Evolutionary conservation across 2,797 vertebrate genomes (phyloP).

Genomic region (Leptatherina wallacei): DNA sequence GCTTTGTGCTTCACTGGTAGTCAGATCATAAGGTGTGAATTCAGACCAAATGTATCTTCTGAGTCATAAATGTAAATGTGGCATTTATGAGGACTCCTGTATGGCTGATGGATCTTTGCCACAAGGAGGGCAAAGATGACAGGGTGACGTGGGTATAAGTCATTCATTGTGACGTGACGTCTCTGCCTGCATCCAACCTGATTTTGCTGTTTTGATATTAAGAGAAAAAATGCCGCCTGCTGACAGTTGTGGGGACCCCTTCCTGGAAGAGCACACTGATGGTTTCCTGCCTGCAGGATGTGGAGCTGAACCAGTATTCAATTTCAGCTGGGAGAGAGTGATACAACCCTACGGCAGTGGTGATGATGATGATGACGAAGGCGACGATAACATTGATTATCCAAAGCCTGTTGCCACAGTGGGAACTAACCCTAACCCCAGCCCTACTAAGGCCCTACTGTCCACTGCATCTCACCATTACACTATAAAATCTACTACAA

Average conservation of each 20-base stretch:
- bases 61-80: slow-evolving; percentile 80
- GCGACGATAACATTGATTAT: slow-evolving; percentile 9
- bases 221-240: slow-evolving; percentile 72
- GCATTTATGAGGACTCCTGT: slow-evolving; percentile 76
- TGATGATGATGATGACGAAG: slow-evolving; percentile 26
- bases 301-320: slow-evolving; percentile 73
- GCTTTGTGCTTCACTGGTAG: slow-evolving; percentile 65
- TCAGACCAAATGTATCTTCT: slow-evolving; percentile 45
- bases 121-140: slow-evolving; percentile 74
- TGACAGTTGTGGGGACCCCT: slow-evolving; percentile 75
- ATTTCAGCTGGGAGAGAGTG: slow-evolving; percentile 71
- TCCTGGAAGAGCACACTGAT: slow-evolving; percentile 64
- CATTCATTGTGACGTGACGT: slow-evolving; percentile 47
- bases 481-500: slow-evolving; percentile 27
- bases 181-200: slow-evolving; percentile 65
- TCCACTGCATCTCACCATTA: slow-evolving; percentile 23
- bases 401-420: slow-evolving; percentile 8
- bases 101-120: slow-evolving; percentile 78
- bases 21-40: slow-evolving; percentile 44
- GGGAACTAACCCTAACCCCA: slow-evolving; percentile 15
- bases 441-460: slow-evolving; percentile 41
- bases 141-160: slow-evolving; percentile 67
- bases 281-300: slow-evolving; percentile 74
- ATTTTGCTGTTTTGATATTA: slow-evolving; percentile 81
- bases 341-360: slow-evolving; percentile 59